These are phyloP conservation scores for Pollenia angustigena DNA, from an alignment of 2,888 invertebrate genomes.

Conservation along the genomic window DNA sequence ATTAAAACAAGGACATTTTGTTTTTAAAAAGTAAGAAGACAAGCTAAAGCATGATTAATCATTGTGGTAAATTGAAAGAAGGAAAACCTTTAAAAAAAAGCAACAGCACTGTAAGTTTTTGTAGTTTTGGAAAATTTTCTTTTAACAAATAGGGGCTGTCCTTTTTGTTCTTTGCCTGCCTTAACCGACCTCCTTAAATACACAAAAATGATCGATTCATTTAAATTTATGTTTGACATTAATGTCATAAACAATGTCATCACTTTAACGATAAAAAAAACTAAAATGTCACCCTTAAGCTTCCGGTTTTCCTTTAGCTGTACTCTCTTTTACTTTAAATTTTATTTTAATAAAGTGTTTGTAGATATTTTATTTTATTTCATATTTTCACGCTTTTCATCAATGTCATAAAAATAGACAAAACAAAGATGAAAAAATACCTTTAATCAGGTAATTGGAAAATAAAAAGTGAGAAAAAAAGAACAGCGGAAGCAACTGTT, in stretches of 20 bases:
- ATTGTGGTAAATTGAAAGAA: constrained; percentile 67
- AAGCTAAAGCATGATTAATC: constrained; percentile 68
- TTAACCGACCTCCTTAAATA: constrained; percentile 3
- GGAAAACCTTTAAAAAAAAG: not conserved
- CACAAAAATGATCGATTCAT: constrained; percentile 65
- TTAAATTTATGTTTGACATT: constrained; percentile 62
- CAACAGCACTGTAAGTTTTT: constrained; percentile 1
- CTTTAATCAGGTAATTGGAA: constrained; percentile 70
- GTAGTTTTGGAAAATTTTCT: constrained; percentile 38
- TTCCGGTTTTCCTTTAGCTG: constrained; percentile 48
- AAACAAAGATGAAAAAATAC: constrained; percentile 17
- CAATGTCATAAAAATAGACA: constrained; percentile 62
- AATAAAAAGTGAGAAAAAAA: constrained; percentile 40
- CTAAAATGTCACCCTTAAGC: constrained; percentile 67
- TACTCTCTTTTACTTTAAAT: constrained; percentile 19
- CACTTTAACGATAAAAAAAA: constrained; percentile 32
- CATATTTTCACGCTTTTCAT: constrained; percentile 67
- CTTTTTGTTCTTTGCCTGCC: not conserved
- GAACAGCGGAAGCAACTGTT: constrained; percentile 38
- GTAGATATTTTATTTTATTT: constrained; percentile 37
- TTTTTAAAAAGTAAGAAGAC: constrained; percentile 28
- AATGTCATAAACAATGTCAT: constrained; percentile 64
- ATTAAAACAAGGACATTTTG: constrained; percentile 48
- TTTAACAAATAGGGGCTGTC: constrained; percentile 57
- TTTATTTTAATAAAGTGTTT: constrained; percentile 63